phyloP scores from a whole-genome alignment of 2,797 vertebrate species.

The Hozukius guyotensis region DNA sequence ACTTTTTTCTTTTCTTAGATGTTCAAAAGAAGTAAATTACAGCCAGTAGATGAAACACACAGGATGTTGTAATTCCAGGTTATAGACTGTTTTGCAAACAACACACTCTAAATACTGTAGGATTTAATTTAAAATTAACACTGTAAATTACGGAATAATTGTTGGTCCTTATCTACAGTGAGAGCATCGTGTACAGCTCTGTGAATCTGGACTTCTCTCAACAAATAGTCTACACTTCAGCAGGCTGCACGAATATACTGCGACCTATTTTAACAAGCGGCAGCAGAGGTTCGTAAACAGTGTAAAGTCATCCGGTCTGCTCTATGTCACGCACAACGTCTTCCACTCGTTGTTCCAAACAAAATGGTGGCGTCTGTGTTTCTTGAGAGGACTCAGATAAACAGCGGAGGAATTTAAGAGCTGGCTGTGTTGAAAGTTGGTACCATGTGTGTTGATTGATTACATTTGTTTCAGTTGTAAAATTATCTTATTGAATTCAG shows the following conservation, averaged over 20 bases:
- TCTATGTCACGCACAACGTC: constrained; percentile 1
- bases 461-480: not conserved
- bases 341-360: constrained; percentile 21
- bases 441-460: not conserved
- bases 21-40: not conserved
- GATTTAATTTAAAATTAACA: not conserved
- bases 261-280: not conserved
- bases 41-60: not conserved
- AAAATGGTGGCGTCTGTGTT: not conserved
- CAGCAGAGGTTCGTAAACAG: constrained; percentile 6
- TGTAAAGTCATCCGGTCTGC: not conserved
- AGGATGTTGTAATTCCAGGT: not conserved
- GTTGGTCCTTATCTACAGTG: not conserved
- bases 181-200: not conserved
- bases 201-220: not conserved
- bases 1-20: not conserved
- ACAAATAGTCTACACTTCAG: not conserved
- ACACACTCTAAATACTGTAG: not conserved
- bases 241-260: not conserved
- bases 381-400: not conserved
- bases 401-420: not conserved
- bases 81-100: not conserved
- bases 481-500: not conserved
- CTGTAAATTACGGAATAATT: not conserved
- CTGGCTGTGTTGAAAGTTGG: not conserved